Conservation (phyloP, 2,888 invertebrate genomes). For the Scaeva pyrastri region DNA sequence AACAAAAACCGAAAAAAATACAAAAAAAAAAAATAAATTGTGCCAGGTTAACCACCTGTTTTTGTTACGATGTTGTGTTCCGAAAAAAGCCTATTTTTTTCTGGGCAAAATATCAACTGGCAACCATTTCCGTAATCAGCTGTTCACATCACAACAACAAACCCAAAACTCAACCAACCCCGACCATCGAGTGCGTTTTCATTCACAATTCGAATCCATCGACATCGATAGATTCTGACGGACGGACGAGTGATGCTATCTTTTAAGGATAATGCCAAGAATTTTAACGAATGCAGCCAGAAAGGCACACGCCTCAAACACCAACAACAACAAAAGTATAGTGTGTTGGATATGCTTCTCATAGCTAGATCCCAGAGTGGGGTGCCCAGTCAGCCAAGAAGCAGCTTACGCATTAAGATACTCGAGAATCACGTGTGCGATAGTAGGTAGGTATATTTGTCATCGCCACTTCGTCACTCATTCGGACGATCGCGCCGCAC, state of each 20-base stretch:
- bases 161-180: no score
- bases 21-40: slow-evolving; percentile 13
- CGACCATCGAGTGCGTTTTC: slow-evolving; percentile 64
- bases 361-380: not conserved
- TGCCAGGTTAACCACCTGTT: slow-evolving; percentile 67
- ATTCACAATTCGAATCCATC: slow-evolving; percentile 55
- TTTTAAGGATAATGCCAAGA: slow-evolving; percentile 72
- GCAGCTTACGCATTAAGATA: slow-evolving; percentile 62
- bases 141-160: slow-evolving; percentile 37
- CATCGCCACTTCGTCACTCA: slow-evolving; percentile 21
- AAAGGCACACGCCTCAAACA: slow-evolving; percentile 65
- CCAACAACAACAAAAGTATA: slow-evolving; percentile 28
- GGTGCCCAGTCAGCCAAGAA: slow-evolving; percentile 23
- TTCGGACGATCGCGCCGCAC: not conserved
- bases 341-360: slow-evolving; percentile 38
- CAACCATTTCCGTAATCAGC: slow-evolving; percentile 60
- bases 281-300: slow-evolving; percentile 70
- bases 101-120: slow-evolving; percentile 73
- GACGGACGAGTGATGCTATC: slow-evolving; percentile 29
- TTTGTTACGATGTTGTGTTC: slow-evolving; percentile 38
- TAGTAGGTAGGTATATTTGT: slow-evolving; percentile 2
- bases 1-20: not conserved
- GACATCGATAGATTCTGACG: slow-evolving; percentile 65
- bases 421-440: not conserved
- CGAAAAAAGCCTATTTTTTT: slow-evolving; percentile 58